A percentile compares a stretch with the other conserved stretches of the same genome.
phyloP scores from a whole-genome alignment of 2,888 invertebrate species.

The Chaetogeoica ovagalla region DNA sequence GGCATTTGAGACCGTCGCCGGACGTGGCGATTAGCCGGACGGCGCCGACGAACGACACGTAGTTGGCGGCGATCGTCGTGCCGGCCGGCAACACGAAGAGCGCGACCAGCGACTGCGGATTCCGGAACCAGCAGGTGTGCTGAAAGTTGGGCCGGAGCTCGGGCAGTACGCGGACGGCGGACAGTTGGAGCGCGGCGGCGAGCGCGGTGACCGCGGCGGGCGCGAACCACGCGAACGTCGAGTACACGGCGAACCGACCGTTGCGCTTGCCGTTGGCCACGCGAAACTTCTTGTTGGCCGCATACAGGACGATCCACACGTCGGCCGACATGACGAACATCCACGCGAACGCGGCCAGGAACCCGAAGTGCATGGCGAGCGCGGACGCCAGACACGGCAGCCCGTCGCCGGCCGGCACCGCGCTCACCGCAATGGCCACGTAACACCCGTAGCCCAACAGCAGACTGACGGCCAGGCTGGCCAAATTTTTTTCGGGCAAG shows the following conservation, averaged over 20 bases:
- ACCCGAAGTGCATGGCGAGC: conserved; percentile 62
- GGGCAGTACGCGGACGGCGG: conserved; percentile 38
- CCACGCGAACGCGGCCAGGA: conserved; percentile 64
- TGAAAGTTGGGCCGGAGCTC: conserved; percentile 60
- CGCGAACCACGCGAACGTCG: conserved; percentile 60
- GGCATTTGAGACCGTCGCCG: conserved; percentile 58
- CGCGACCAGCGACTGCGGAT: conserved; percentile 61
- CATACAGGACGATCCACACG: conserved; percentile 61
- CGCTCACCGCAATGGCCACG: conserved; percentile 60
- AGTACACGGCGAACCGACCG: conserved; percentile 60
- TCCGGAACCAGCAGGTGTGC: conserved; percentile 63
- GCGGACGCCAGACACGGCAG: conserved; percentile 60
- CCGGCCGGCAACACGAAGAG: conserved; percentile 62
- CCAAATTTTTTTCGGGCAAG: conserved; percentile 63
- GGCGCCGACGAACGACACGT: conserved; percentile 56
- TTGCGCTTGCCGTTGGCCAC: conserved; percentile 59
- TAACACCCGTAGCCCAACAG: conserved; percentile 61
- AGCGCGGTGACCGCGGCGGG: conserved; percentile 59
- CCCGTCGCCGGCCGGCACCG: conserved; percentile 58
- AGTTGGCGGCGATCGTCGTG: conserved; percentile 38
- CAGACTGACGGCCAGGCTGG: conserved; percentile 62
- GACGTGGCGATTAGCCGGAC: conserved; percentile 60
- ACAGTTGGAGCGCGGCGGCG: conserved; percentile 57
- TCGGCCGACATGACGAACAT: conserved; percentile 64
- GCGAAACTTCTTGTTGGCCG: conserved; percentile 61